These are phyloP conservation scores for Dryadula phaetusa DNA, from an alignment of 2,888 invertebrate genomes.

Conservation along the genomic window DNA sequence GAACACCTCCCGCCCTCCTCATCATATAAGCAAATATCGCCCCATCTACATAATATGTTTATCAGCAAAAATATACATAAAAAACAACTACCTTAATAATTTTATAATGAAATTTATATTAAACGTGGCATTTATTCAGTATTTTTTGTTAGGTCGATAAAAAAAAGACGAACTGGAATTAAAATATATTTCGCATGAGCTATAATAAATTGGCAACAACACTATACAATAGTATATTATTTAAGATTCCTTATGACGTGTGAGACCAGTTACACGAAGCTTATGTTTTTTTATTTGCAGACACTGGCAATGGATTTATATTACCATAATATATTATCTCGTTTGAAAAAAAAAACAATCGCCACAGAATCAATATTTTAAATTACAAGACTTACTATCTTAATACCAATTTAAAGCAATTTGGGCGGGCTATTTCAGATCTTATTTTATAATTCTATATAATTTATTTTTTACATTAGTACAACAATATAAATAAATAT, in stretches of 20 bases:
- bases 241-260: not conserved
- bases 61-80: not conserved
- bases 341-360: conserved; percentile 36
- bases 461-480: not conserved
- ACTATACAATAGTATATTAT: conserved; percentile 6
- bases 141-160: not conserved
- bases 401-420: conserved; percentile 32
- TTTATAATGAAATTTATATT: not conserved
- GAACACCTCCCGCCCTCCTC: too few relatives aligned
- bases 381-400: conserved; percentile 36
- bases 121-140: not conserved
- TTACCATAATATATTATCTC: conserved; percentile 7
- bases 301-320: conserved; percentile 6
- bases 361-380: conserved; percentile 32
- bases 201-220: not conserved
- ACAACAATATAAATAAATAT: too few relatives aligned
- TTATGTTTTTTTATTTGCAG: conserved; percentile 7
- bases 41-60: not conserved
- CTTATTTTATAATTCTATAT: not conserved
- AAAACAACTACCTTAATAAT: not conserved
- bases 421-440: conserved; percentile 22
- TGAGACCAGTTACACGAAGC: not conserved
- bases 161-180: conserved; percentile 13
- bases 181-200: conserved; percentile 5
- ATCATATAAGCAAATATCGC: not conserved